A percentile compares a stretch with the other conserved stretches of the same genome.
Evolutionary conservation across 1,140 invertebrate genomes (phyloP).

Genomic region (Eciton burchellii): DNA sequence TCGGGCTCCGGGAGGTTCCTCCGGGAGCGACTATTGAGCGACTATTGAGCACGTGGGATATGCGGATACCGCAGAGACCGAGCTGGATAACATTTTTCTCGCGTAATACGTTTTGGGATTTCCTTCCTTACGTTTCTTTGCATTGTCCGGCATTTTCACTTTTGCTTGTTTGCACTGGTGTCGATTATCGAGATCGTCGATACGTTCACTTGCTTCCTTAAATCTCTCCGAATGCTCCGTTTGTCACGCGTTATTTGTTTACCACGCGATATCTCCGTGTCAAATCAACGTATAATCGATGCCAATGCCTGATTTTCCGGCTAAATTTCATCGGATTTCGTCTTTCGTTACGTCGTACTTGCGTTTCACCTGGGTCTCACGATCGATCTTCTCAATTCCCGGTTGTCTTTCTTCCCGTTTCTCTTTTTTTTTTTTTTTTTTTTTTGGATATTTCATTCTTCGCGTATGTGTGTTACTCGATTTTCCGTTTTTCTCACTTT

Average conservation of each 20-base stretch:
- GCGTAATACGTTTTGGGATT: background rate
- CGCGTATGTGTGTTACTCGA: no score
- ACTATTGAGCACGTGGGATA: no score
- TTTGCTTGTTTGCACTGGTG: conserved; percentile 47
- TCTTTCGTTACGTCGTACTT: conserved; percentile 1
- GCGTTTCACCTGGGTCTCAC: background rate
- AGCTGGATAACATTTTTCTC: conserved; percentile 48
- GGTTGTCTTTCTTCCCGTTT: conserved; percentile 58
- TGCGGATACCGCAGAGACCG: no score
- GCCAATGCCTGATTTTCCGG: conserved; percentile 21
- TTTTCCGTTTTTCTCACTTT: conserved; percentile 59
- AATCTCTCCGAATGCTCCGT: no score
- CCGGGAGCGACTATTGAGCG: no score
- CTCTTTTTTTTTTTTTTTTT: background rate
- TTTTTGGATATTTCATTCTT: conserved; percentile 10
- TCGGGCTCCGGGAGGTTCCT: no score
- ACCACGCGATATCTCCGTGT: background rate
- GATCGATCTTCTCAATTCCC: background rate
- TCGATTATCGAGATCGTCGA: conserved; percentile 24
- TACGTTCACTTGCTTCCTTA: background rate
- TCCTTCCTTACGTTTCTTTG: conserved; percentile 27
- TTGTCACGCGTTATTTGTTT: no score
- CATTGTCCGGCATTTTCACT: conserved; percentile 48
- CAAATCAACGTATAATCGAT: conserved; percentile 39
- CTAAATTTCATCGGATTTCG: conserved; percentile 4